Conservation (phyloP, 2,113 vertebrate species). For the Podilymbus podiceps region DNA sequence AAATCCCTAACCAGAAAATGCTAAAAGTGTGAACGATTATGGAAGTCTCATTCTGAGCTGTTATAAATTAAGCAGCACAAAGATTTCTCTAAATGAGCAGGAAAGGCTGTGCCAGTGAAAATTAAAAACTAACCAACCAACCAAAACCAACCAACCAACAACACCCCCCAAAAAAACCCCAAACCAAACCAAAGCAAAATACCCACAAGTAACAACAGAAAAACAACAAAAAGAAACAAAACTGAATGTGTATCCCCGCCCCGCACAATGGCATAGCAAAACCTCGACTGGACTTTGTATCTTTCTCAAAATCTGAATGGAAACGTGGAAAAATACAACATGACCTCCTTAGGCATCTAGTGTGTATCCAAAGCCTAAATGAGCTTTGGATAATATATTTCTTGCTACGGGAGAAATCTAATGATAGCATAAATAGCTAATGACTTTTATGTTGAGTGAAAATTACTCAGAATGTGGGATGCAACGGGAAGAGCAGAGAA, state of each 20-base stretch:
- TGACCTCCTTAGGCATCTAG: neutral
- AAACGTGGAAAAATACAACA: neutral
- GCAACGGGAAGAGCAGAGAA: neutral
- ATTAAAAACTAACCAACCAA: neutral
- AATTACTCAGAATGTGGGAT: neutral
- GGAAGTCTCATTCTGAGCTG: neutral
- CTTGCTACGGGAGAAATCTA: neutral
- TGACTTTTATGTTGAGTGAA: neutral
- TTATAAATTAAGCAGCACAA: neutral
- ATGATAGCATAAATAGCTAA: neutral
- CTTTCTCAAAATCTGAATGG: neutral
- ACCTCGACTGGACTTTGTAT: neutral
- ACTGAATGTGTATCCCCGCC: neutral
- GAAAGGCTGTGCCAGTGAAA: neutral
- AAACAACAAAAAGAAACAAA: neutral
- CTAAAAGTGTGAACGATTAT: neutral
- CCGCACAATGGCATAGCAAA: neutral
- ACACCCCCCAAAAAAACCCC: accelerated
- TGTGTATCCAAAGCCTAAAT: neutral
- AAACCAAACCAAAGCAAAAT: no score
- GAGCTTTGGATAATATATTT: neutral
- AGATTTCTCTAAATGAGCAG: neutral
- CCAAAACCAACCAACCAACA: neutral
- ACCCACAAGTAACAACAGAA: neutral
- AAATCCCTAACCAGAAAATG: neutral